phyloP scores from a whole-genome alignment of 1,140 invertebrate genomes.

The Coenobita brevimanus region DNA sequence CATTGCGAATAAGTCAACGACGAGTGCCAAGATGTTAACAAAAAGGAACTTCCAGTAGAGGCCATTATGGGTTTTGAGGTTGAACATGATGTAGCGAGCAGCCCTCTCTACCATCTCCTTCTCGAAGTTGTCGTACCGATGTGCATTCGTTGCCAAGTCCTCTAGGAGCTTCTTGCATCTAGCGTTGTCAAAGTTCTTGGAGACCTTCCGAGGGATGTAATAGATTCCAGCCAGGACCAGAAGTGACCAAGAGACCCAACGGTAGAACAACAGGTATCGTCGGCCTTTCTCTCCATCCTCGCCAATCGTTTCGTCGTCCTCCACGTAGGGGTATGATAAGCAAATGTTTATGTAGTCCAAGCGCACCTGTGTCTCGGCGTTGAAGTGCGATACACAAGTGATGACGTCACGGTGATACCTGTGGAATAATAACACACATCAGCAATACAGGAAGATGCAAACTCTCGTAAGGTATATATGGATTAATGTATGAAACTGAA shows the following conservation, averaged over 20 bases:
- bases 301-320: neutral
- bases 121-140: slow-evolving; percentile 48
- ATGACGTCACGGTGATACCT: slow-evolving; percentile 63
- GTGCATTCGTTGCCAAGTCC: slow-evolving; percentile 49
- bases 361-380: slow-evolving; percentile 54
- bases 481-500: no score
- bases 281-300: neutral
- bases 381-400: slow-evolving; percentile 63
- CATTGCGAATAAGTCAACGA: slow-evolving; percentile 62
- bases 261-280: slow-evolving; percentile 53
- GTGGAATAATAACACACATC: no score
- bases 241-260: slow-evolving; percentile 55
- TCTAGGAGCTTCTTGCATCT: slow-evolving; percentile 59
- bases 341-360: slow-evolving; percentile 64
- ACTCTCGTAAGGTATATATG: no score
- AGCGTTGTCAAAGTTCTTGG: slow-evolving; percentile 54
- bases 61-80: slow-evolving; percentile 62
- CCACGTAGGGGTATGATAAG: slow-evolving; percentile 52
- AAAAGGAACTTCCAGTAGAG: slow-evolving; percentile 57
- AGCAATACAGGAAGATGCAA: no score
- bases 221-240: slow-evolving; percentile 37
- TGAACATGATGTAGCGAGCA: slow-evolving; percentile 47
- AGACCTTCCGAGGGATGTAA: slow-evolving; percentile 57
- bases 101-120: slow-evolving; percentile 46
- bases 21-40: slow-evolving; percentile 51